Evolutionary conservation across 2,888 invertebrate species (phyloP).

Genomic region (Candidula unifasciata): DNA sequence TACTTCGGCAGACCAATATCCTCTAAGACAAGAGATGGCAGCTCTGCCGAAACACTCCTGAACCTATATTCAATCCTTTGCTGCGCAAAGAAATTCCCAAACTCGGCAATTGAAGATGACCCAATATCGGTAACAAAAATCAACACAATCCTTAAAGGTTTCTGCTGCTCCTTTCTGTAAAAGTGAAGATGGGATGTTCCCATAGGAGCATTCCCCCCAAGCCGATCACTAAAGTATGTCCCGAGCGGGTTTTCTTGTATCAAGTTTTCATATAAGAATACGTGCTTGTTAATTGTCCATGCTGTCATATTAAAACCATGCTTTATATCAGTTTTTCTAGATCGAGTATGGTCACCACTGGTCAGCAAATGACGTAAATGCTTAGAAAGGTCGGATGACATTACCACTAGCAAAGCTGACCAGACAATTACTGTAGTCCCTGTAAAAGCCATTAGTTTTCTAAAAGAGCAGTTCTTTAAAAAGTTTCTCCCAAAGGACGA

Average conservation of each 20-base stretch:
- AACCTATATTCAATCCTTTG: constrained; percentile 39
- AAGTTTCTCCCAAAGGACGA: not conserved
- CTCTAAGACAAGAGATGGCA: not conserved
- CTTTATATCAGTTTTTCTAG: not conserved
- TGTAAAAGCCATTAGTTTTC: not conserved
- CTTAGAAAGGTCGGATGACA: not conserved
- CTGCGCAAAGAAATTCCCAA: constrained; percentile 26
- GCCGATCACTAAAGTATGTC: constrained; percentile 23
- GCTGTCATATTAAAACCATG: not conserved
- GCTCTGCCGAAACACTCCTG: not conserved
- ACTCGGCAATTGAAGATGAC: not conserved
- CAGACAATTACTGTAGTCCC: not conserved
- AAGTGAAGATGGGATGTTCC: not conserved
- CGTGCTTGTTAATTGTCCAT: not conserved
- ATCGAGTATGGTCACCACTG: not conserved
- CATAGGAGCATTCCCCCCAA: not conserved
- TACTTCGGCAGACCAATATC: constrained; percentile 17
- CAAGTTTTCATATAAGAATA: not conserved
- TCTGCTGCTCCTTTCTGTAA: not conserved
- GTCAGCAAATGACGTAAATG: not conserved
- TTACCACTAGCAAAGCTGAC: not conserved
- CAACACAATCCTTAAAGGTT: constrained; percentile 16
- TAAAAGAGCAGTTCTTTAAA: constrained; percentile 30
- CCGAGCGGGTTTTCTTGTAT: constrained; percentile 18
- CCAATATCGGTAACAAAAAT: constrained; percentile 19